Conservation (phyloP, 1,140 invertebrate genomes). For the Aphaenogaster ashmeadi region DNA sequence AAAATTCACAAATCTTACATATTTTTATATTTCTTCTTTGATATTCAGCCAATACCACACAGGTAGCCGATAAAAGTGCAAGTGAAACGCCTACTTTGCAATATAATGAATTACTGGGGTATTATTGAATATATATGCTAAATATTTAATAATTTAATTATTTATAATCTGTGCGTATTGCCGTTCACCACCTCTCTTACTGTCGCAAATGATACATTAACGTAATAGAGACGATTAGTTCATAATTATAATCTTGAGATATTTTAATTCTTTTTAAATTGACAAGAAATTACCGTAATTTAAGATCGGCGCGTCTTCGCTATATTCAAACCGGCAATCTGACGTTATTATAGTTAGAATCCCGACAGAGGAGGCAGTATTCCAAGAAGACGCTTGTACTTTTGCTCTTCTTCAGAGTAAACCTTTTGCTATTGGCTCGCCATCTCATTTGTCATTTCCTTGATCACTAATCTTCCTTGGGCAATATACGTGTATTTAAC, state of each 20-base stretch:
- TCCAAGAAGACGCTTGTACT: slow-evolving; percentile 18
- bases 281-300: slow-evolving; percentile 62
- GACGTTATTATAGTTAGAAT: slow-evolving; percentile 14
- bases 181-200: background rate
- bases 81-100: background rate
- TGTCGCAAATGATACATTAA: slow-evolving; percentile 37
- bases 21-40: background rate
- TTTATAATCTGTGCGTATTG: slow-evolving; percentile 16
- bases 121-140: background rate
- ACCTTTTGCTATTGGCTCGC: slow-evolving; percentile 1
- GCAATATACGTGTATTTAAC: slow-evolving; percentile 27
- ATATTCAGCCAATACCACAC: background rate
- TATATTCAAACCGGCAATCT: slow-evolving; percentile 16
- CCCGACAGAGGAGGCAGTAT: background rate
- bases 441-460: slow-evolving; percentile 34
- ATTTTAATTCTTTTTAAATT: slow-evolving; percentile 18
- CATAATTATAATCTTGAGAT: slow-evolving; percentile 4
- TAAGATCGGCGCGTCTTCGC: background rate
- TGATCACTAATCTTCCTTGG: slow-evolving; percentile 6
- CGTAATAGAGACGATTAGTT: background rate
- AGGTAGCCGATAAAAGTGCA: background rate
- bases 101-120: background rate
- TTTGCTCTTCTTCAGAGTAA: background rate
- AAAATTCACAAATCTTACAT: slow-evolving; percentile 1
- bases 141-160: slow-evolving; percentile 17